Base-by-base conservation (phyloP, 2,113 vertebrate species). In the Anseranas semipalmata region DNA sequence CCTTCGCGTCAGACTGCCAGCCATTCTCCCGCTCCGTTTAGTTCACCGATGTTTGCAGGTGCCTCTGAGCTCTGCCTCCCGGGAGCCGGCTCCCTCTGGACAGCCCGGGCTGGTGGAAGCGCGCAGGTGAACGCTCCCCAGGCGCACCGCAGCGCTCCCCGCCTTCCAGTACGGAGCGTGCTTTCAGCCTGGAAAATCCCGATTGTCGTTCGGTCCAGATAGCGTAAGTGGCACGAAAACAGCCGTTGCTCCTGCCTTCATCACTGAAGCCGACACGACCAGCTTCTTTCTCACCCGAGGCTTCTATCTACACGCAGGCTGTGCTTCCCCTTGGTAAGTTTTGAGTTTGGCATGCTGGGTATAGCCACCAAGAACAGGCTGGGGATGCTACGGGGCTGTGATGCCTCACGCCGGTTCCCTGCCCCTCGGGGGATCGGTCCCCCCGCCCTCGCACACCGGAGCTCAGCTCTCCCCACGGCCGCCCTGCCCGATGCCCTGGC, bases 61-160 rank as follows among this genome's bases (percentile, higher is more conserved):
- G 32, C 15, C 56, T 11, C 22, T 9, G 43, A 67, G 58, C n/a
- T 48, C 85, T 48, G 43, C 65, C 43, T 56, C 5, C 60, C 5
- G 25, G 62, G 41, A 6, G 19, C 53, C 5, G 0, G 24, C n/a
- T 39, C 48, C 12, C 1, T 55, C 68, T 59, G 2, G 5, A 33
- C 30, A 60, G 50, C 52, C 30, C 8, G 1, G 35, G 33, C 46
- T 35, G 62, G n/a, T 35, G 2, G 10, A 65, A 89, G 66, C 14
- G 2, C 1, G 0, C 30, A 63, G 62, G 56, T 48, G 22, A 67
- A 60, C 67, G 39, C 52, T 89, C 25, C 46, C 46, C 73, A 15
- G 6, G 15, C 9, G 16, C 59, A 46, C 3, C 0, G 39, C 71
- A 62, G 41, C 5, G 1, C 33, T 8, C 3, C 63, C 1, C 0